Base-by-base conservation (phyloP, 2,797 vertebrate species). In the Hypotaenidia philippensis region DNA sequence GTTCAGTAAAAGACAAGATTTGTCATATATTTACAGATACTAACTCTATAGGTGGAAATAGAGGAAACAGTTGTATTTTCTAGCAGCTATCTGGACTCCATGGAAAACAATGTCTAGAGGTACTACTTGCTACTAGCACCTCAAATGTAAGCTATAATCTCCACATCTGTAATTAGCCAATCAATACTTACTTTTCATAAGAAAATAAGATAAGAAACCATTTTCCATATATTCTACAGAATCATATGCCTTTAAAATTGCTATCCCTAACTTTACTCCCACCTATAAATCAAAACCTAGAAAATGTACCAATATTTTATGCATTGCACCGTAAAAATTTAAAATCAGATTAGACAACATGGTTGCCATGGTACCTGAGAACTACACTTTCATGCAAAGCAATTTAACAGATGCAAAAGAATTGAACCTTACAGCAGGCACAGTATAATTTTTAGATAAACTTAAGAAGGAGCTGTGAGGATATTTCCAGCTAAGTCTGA, bases 381-480 rank as follows among this genome's bases (percentile, higher is more conserved):
- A 87, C 94, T 64, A 96, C 89, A 90, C 88, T 95, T 98, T 94
- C 97, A 97, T 96, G 97, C 97, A 97, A 97, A 97, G 96, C 85
- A 87, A 95, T 96, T 97, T 91, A 91, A 91, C 93, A 94, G 94
- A 96, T 79, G 92, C 77, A 93, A 87, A 89, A 95, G 90, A 95
- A 80, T 41, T 93, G 93, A 92, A 87, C 86, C 94, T 97, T 96
- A 56, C 56, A 79, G 61, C 36, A 65, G 91, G 44, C 93, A 76
- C 50, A 44, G 93, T 69, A 36, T 72, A 82, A 85, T 94, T 95
- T 88, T 82, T 66, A 96, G 94, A 95, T 76, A 84, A 94, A 94
- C 66, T 90, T n/a, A 50, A 94, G 94, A 66, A 94, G 87, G 36
- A 83, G 47, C 92, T 90, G 88, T 52, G 55, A 85, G 68, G 65